These are phyloP conservation scores for Zosterops hypoxanthus DNA, from an alignment of 2,113 vertebrate genomes.

Conservation along the genomic window DNA sequence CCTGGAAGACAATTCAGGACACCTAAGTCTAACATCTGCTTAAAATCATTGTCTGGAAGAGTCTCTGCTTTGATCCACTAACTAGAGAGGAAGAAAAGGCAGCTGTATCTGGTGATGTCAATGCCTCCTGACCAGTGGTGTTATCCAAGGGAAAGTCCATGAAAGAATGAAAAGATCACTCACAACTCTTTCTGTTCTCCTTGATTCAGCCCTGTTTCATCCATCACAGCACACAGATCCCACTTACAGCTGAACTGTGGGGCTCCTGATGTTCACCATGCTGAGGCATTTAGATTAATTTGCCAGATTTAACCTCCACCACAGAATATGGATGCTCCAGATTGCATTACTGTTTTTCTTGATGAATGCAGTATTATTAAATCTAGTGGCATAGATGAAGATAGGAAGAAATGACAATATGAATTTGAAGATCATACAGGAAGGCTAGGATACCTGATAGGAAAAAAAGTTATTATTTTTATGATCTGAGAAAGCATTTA, in stretches of 20 bases:
- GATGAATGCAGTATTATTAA: neutral
- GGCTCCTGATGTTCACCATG: neutral
- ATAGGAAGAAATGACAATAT: neutral
- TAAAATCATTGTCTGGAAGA: neutral
- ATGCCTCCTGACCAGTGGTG: neutral
- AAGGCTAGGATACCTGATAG: neutral
- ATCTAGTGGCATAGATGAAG: neutral
- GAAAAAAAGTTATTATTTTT: neutral
- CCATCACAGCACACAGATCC: rapidly evolving
- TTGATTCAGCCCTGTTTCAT: neutral
- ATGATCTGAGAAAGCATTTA: neutral
- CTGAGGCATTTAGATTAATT: neutral
- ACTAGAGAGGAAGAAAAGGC: neutral
- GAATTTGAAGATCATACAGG: neutral
- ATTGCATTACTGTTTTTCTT: neutral
- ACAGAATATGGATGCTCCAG: neutral
- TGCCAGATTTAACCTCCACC: neutral
- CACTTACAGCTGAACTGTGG: neutral
- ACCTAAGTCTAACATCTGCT: neutral
- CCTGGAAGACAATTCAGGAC: neutral
- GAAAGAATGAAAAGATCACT: neutral
- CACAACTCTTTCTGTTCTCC: neutral
- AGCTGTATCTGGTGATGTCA: neutral
- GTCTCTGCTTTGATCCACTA: neutral
- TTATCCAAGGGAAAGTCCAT: neutral